phyloP scores from a whole-genome alignment of 2,888 invertebrate species.

The Epinotia brunnichana region DNA sequence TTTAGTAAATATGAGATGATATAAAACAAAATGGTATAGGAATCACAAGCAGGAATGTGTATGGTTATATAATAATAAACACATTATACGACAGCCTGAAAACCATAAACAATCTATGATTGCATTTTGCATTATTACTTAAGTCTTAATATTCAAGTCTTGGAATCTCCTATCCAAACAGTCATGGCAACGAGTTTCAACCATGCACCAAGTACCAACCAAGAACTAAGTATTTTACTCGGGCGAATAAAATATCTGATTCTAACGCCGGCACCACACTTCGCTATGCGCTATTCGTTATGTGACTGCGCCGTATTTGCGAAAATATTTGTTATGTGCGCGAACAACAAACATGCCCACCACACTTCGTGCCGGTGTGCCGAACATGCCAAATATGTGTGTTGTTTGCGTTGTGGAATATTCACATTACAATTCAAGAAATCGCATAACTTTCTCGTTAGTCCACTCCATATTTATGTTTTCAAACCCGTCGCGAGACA shows the following conservation, averaged over 20 bases:
- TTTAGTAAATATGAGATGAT: constrained; percentile 43
- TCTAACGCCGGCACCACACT: too few species aligned
- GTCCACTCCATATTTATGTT: too few species aligned
- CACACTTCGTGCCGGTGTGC: too few species aligned
- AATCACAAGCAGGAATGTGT: constrained; percentile 50
- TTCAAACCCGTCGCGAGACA: too few species aligned
- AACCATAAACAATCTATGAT: constrained; percentile 47
- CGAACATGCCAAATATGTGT: too few species aligned
- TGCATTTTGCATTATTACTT: neutral
- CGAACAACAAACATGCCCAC: too few species aligned
- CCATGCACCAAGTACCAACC: neutral
- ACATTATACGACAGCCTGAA: constrained; percentile 13
- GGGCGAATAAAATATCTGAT: neutral
- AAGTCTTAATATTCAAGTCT: constrained; percentile 58
- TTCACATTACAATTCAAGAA: too few species aligned
- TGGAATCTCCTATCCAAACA: constrained; percentile 62
- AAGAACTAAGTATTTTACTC: neutral
- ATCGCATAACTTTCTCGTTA: too few species aligned
- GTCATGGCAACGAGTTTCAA: constrained; percentile 45
- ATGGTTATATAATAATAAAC: constrained; percentile 46
- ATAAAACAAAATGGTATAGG: constrained; percentile 29
- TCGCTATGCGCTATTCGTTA: too few species aligned
- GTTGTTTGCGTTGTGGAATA: too few species aligned
- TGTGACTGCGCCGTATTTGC: too few species aligned
- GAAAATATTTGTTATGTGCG: too few species aligned